Conservation (phyloP, 1,140 invertebrate genomes). For the Popillia japonica region DNA sequence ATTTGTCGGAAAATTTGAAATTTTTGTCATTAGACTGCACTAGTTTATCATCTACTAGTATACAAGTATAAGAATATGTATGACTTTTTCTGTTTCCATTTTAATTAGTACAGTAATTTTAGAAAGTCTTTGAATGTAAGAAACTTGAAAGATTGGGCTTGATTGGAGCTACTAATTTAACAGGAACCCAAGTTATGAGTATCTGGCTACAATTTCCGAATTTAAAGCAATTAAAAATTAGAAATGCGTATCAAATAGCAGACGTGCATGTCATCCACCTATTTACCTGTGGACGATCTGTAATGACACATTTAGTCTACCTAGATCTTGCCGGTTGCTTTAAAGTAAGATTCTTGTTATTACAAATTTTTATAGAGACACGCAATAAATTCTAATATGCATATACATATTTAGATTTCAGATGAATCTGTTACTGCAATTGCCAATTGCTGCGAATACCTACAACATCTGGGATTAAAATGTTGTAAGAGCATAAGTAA, state of each 20-base stretch:
- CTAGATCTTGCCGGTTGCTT: constrained; percentile 47
- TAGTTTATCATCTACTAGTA: constrained; percentile 38
- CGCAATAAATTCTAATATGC: not conserved
- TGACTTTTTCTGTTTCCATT: constrained; percentile 31
- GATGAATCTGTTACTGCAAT: constrained; percentile 41
- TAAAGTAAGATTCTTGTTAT: constrained; percentile 33
- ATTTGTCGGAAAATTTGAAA: constrained; percentile 42
- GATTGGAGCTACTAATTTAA: constrained; percentile 44
- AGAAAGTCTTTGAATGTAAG: constrained; percentile 43
- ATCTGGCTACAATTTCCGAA: constrained; percentile 42
- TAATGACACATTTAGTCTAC: constrained; percentile 40
- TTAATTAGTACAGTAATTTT: constrained; percentile 5
- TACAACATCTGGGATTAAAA: constrained; percentile 43
- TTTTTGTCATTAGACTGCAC: constrained; percentile 43
- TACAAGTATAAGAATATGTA: constrained; percentile 37
- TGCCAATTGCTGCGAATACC: constrained; percentile 38
- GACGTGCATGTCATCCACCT: constrained; percentile 40
- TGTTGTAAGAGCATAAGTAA: constrained; percentile 44
- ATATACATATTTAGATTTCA: constrained; percentile 25
- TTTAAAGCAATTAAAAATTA: constrained; percentile 44
- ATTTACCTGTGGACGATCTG: constrained; percentile 37
- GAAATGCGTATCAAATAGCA: constrained; percentile 43
- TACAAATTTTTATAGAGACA: not conserved
- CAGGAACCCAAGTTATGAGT: constrained; percentile 39
- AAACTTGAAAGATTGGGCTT: constrained; percentile 43